Evolutionary conservation across 2,797 vertebrate genomes (phyloP), one percentile per base, ranked within the genome.

Genomic region (Craterocephalus amniculus): DNA sequence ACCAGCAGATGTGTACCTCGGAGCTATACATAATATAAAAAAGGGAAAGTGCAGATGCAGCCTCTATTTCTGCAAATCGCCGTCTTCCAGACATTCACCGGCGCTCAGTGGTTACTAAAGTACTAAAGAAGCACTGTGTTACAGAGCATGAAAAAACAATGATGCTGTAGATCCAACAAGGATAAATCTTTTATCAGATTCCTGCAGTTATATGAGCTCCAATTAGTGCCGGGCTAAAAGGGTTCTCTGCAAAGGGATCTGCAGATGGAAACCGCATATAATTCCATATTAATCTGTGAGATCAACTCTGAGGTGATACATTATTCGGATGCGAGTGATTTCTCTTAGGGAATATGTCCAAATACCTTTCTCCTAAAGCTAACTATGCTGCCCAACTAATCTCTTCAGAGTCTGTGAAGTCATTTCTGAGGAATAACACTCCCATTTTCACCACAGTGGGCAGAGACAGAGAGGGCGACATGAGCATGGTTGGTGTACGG

Each of bases 401-500:
- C 71, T 70, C 24, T 20, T 43, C 40, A 70, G 54, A 73, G 77
- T 58, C 56, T 43, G 35, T 36, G 18, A 66, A 67, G 66, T 58
- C 7, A 66, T 75, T 73, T 79, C 65, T 68, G 40, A 70, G 56
- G n/a, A 76, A 63, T 45, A 80, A 74, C 76, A 80, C 70, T 78
- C 6, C 58, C 2, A 74, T 74, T 43, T 43, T 83, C 80, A 43
- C 70, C 58, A 64, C 38, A 76, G 72, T 55, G 61, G 72, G 73
- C 80, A 66, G 74, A 79, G 69, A 80, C 61, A 20, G 68, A 67
- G 66, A 78, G 76, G 66, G 62, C 35, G 55, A 79, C 67, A 52
- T 48, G 76, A 81, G 68, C 81, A 74, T 34, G 75, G 79, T 58
- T 80, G 86, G 83, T 67, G 7, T 74, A 63, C 81, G 48, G 72